Evolutionary conservation across 2,888 invertebrate species (phyloP), one percentile per base, ranked within the genome.

Genomic region (Loripinus fragilis): DNA sequence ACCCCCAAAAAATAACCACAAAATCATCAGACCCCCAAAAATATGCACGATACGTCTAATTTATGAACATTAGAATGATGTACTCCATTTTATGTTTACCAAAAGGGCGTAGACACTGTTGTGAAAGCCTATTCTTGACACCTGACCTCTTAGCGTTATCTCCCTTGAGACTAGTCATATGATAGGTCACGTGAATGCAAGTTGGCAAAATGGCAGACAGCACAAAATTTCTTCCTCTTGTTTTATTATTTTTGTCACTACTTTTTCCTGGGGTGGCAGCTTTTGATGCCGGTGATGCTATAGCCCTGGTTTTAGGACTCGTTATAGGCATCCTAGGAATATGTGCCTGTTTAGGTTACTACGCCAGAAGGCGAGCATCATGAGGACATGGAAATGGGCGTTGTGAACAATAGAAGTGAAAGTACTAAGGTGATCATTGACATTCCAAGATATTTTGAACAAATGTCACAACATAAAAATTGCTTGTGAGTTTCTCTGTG

Each of bases 231-330:
- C 41, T 71, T 20, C 81, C 81, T 55, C 76, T 90, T 8, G 75
- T 88, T 60, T 50, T 87, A 48, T 69, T 89, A 33, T 55, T 91
- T 74, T 75, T 90, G 25, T 85, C 88, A 41, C 74, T 88, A 35
- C 81, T 91, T 38, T 75, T 91, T 64, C 91, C 92, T 28, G 91
- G 91, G 10, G 93, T 91, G 15, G 83, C 88, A 38, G 93, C 93
- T 25, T 93, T 94, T 87, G 93, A 93, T 79, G 93, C 91, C 8
- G 94, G 94, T 10, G 94, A 94, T 86, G 93, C 91, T n/a, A 91
- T 92, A 55, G 93, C 93, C 3, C 86, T 94, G 69, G 88, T 93
- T n/a, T 85, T 94, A 25, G 93, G 93, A 82, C 89, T 93, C n/a
- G 83, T 91, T 17, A 91, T 94, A 70, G 92, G 93, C 45, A 91